Base-by-base conservation (phyloP, 2,113 vertebrate species). In the Tachysurus fulvidraco region DNA sequence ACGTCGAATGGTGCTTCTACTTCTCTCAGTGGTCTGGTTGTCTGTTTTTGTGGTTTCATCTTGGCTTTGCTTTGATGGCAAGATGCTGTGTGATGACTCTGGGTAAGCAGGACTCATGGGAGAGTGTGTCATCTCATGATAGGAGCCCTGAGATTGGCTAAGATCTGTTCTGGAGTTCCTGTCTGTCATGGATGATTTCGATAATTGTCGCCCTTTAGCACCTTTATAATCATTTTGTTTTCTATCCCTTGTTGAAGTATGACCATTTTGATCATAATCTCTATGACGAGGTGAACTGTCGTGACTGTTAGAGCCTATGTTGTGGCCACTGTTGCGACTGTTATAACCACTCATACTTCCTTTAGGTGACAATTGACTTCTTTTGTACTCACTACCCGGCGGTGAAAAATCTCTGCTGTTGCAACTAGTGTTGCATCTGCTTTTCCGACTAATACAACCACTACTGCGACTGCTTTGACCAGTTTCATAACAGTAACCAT, bases 381-480 rank as follows among this genome's bases (percentile, higher is more conserved):
- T 89, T 19, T 87, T 84, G n/a, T 87, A 90, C 73, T 88, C 65
- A 0, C 92, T 91, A 84, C 91, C 91, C 62, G 86, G 79, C 4
- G 92, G 94, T 52, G 95, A 95, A 28, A 88, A 84, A 81, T 93
- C 92, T 0, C 91, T 83, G 64, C 92, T 94, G 88, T 94, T 95
- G 87, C 60, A 92, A 81, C 46, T 88, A 76, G 76, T 89, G 71
- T 81, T 89, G 54, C n/a, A 62, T 7, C 77, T 36, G 2, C 86
- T 89, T 67, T 83, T 88, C 17, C 81, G 67, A 80, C 88, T 90
- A 50, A 46, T 88, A 17, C 78, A 64, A 19, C 59, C 86, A 25
- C 89, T 88, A 57, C 36, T 77, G 2, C 50, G 65, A 14, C 44
- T 76, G 57, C 36, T 78, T 28, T 54, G 23, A 16, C 71, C 82